Evolutionary conservation across 2,888 invertebrate genomes (phyloP).

Genomic region (Rhogogaster chlorosoma): DNA sequence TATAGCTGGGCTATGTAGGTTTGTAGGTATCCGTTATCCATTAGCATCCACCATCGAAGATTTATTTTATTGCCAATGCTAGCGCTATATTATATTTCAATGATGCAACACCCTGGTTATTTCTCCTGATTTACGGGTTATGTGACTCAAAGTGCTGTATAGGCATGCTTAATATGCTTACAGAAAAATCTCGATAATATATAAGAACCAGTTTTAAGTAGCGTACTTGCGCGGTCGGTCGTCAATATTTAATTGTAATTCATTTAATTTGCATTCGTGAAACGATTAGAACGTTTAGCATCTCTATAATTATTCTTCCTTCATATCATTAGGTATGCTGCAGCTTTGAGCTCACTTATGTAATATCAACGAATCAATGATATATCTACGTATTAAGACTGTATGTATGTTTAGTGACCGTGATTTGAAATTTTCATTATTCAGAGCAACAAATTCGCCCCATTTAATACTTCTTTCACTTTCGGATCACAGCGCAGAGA

Average conservation of each 20-base stretch:
- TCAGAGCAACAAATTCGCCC: neutral
- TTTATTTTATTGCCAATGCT: conserved; percentile 69
- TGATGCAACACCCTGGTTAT: conserved; percentile 62
- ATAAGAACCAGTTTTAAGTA: conserved; percentile 15
- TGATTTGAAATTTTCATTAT: neutral
- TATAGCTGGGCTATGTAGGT: conserved; percentile 41
- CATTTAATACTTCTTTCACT: neutral
- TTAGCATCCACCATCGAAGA: conserved; percentile 74
- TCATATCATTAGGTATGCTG: neutral
- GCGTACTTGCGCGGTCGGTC: neutral
- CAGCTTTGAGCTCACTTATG: neutral
- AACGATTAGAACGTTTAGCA: neutral
- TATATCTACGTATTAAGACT: neutral
- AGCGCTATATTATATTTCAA: conserved; percentile 26
- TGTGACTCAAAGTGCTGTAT: conserved; percentile 37
- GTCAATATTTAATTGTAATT: neutral
- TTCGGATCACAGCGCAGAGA: neutral
- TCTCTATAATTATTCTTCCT: neutral
- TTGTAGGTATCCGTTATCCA: conserved; percentile 62
- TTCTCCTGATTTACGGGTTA: conserved; percentile 70
- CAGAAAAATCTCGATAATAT: neutral
- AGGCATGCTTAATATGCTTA: conserved; percentile 25
- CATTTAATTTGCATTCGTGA: neutral
- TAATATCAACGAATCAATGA: conserved; percentile 2
- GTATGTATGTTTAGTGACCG: neutral